A percentile compares a stretch with the other conserved stretches of the same genome.
Evolutionary conservation across 1,140 invertebrate genomes (phyloP).

Genomic region (Drosophila elegans): DNA sequence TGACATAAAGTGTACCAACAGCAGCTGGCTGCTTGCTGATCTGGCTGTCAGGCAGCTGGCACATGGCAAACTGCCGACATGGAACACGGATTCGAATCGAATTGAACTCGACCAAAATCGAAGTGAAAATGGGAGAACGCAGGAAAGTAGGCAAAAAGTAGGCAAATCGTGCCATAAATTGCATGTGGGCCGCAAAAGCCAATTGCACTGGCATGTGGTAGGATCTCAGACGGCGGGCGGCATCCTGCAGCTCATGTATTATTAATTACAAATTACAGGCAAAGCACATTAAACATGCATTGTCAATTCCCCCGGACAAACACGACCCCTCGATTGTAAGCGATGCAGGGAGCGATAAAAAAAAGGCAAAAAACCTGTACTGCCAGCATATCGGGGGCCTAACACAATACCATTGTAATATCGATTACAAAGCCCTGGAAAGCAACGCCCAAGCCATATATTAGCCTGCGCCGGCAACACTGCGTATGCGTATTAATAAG

Average conservation of each 20-base stretch:
- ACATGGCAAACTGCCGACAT: constrained; percentile 49
- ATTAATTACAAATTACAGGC: constrained; percentile 51
- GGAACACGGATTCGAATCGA: constrained; percentile 37
- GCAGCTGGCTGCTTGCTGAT: constrained; percentile 42
- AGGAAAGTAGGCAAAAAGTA: constrained; percentile 30
- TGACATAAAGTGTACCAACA: constrained; percentile 70
- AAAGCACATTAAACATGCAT: constrained; percentile 49
- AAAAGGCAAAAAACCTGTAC: constrained; percentile 21
- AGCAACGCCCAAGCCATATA: constrained; percentile 29
- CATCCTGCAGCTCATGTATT: constrained; percentile 40
- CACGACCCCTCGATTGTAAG: constrained; percentile 38
- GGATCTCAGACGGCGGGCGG: constrained; percentile 33
- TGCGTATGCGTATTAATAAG: constrained; percentile 61
- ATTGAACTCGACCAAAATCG: constrained; percentile 17
- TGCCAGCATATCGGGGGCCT: constrained; percentile 38
- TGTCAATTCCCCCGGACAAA: constrained; percentile 52
- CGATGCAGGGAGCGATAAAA: constrained; percentile 66
- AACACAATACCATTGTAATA: constrained; percentile 80
- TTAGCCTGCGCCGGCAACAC: constrained; percentile 37
- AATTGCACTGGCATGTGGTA: constrained; percentile 36
- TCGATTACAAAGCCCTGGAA: constrained; percentile 77
- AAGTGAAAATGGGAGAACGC: constrained; percentile 12
- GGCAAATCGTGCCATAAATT: constrained; percentile 8
- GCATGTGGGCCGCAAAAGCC: constrained; percentile 29
- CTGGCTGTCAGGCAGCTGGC: constrained; percentile 35